These are phyloP conservation scores for Gobio gobio DNA, from an alignment of 2,113 vertebrate genomes.

Conservation along the genomic window DNA sequence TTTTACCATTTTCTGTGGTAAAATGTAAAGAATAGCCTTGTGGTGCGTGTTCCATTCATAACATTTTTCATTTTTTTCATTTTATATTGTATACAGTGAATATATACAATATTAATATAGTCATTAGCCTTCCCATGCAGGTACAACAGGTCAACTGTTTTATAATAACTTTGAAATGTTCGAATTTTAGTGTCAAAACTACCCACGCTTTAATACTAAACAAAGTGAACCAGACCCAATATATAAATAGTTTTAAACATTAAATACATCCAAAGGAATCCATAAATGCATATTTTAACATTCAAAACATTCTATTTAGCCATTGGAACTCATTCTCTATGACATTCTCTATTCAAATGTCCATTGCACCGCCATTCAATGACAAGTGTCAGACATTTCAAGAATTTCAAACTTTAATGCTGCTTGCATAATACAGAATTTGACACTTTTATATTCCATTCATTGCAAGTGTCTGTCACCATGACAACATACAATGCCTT, in stretches of 20 bases:
- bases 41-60: too few species aligned
- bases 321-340: neutral
- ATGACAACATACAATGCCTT: conserved; percentile 34
- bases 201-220: neutral
- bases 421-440: neutral
- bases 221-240: neutral
- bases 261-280: neutral
- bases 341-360: neutral
- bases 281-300: neutral
- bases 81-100: too few species aligned
- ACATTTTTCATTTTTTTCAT: too few species aligned
- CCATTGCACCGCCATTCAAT: neutral
- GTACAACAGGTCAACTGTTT: neutral
- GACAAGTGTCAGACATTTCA: conserved; percentile 17
- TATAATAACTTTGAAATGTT: neutral
- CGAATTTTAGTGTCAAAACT: neutral
- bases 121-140: neutral
- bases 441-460: conserved; percentile 1
- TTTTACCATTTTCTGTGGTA: neutral
- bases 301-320: neutral
- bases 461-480: conserved; percentile 30
- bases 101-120: too few species aligned
- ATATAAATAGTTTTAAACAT: neutral
- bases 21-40: neutral
- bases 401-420: neutral